Evolutionary conservation across 2,797 vertebrate species (phyloP).

Genomic region (Anguilla marmorata): DNA sequence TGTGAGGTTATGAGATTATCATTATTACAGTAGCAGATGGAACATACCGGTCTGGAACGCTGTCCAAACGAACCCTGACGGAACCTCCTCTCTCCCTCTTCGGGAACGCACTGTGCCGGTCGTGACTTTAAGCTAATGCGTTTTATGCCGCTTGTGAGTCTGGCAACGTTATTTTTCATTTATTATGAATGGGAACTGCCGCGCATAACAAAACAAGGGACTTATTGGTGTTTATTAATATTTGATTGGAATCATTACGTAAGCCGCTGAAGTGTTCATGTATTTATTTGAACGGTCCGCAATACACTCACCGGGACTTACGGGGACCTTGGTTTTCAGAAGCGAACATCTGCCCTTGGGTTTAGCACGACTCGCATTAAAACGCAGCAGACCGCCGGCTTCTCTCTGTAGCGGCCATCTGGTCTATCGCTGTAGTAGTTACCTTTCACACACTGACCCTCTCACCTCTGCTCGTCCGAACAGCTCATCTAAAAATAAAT

Average conservation of each 20-base stretch:
- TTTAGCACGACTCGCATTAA: slow-evolving; percentile 47
- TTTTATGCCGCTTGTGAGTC: not conserved
- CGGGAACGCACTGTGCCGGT: not conserved
- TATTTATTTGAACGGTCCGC: slow-evolving; percentile 41
- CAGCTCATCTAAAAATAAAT: not conserved
- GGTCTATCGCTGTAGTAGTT: slow-evolving; percentile 25
- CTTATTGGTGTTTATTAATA: not conserved
- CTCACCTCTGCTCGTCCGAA: not conserved
- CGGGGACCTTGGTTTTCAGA: slow-evolving; percentile 63
- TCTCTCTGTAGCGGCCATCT: slow-evolving; percentile 39
- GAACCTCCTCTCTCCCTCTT: not conserved
- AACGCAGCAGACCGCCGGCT: slow-evolving; percentile 50
- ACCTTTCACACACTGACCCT: not conserved
- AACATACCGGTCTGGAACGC: not conserved
- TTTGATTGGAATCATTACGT: slow-evolving; percentile 57
- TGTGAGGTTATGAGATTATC: slow-evolving; percentile 3
- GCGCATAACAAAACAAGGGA: not conserved
- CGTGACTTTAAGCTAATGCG: no score
- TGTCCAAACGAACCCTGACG: not conserved
- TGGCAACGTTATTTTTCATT: not conserved
- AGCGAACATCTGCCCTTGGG: slow-evolving; percentile 62
- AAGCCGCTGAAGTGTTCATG: slow-evolving; percentile 44
- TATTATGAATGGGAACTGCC: not conserved
- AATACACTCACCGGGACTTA: slow-evolving; percentile 37
- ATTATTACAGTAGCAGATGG: not conserved